Conservation (phyloP, 2,797 vertebrate genomes). For the Remorina albescens region DNA sequence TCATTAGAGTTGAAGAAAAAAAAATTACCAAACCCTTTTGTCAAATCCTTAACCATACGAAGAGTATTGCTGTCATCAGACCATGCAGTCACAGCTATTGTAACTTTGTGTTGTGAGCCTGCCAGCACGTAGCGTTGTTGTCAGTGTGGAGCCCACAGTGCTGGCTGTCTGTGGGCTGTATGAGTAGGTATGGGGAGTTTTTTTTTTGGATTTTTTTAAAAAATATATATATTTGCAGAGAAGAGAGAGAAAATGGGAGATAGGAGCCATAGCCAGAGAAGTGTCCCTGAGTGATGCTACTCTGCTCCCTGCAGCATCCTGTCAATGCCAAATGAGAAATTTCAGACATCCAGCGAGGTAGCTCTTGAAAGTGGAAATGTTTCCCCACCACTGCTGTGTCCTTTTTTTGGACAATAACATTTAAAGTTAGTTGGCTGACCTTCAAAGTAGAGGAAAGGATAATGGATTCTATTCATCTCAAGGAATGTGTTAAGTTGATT, state of each 20-base stretch:
- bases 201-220: too few species aligned
- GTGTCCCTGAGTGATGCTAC: slow-evolving; percentile 78
- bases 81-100: slow-evolving; percentile 44
- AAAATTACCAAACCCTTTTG: slow-evolving; percentile 33
- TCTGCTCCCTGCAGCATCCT: slow-evolving; percentile 76
- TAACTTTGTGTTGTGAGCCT: slow-evolving; percentile 63
- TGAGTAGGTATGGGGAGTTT: slow-evolving; percentile 64
- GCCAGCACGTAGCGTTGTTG: slow-evolving; percentile 72
- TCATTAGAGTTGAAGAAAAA: slow-evolving; percentile 58
- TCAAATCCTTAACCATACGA: slow-evolving; percentile 24
- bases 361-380: slow-evolving; percentile 79
- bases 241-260: slow-evolving; percentile 74
- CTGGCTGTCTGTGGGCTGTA: slow-evolving; percentile 70
- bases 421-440: slow-evolving; percentile 83
- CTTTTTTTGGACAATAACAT: slow-evolving; percentile 79
- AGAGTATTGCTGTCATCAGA: slow-evolving; percentile 12
- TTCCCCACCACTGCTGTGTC: slow-evolving; percentile 71
- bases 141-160: slow-evolving; percentile 63
- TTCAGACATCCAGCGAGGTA: slow-evolving; percentile 77
- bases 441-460: slow-evolving; percentile 76
- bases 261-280: slow-evolving; percentile 70
- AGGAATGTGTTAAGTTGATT: slow-evolving; percentile 80
- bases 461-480: slow-evolving; percentile 79
- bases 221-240: slow-evolving; percentile 70
- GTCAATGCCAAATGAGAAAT: slow-evolving; percentile 85